A percentile compares a stretch with the other conserved stretches of the same genome.
Evolutionary conservation across 2,888 invertebrate genomes (phyloP).

Genomic region (Xestia sexstrigata): DNA sequence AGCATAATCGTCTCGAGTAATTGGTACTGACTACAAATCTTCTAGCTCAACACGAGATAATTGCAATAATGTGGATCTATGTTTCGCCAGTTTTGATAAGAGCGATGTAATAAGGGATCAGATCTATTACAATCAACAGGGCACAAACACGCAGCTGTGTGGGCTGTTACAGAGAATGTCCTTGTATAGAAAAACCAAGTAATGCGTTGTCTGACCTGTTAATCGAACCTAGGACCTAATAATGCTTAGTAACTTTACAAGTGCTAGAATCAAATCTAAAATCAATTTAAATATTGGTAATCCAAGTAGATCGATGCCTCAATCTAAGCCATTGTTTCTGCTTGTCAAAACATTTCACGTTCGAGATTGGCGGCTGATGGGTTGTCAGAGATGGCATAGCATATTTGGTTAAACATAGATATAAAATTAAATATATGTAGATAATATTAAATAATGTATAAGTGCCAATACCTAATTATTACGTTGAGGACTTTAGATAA

Average conservation of each 20-base stretch:
- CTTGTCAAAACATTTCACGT: slow-evolving; percentile 21
- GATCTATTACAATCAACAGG: background rate
- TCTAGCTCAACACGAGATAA: background rate
- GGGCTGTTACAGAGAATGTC: too few relatives aligned
- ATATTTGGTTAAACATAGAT: background rate
- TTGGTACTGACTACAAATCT: background rate
- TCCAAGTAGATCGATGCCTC: background rate
- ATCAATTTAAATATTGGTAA: background rate
- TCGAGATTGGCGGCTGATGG: slow-evolving; percentile 15
- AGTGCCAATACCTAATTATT: background rate
- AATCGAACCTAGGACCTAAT: background rate
- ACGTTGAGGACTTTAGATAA: background rate
- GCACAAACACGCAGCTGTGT: background rate
- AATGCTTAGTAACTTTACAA: too few relatives aligned
- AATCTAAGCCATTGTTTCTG: slow-evolving; percentile 1
- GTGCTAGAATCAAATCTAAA: background rate
- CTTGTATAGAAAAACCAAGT: background rate
- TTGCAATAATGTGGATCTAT: background rate
- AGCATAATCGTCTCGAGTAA: background rate
- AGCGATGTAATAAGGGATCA: background rate
- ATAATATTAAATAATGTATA: background rate
- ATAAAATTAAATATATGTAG: background rate
- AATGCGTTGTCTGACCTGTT: background rate
- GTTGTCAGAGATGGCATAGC: background rate
- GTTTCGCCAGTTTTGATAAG: background rate